Base-by-base conservation (phyloP, 2,113 vertebrate genomes). In the Entomyzon cyanotis region DNA sequence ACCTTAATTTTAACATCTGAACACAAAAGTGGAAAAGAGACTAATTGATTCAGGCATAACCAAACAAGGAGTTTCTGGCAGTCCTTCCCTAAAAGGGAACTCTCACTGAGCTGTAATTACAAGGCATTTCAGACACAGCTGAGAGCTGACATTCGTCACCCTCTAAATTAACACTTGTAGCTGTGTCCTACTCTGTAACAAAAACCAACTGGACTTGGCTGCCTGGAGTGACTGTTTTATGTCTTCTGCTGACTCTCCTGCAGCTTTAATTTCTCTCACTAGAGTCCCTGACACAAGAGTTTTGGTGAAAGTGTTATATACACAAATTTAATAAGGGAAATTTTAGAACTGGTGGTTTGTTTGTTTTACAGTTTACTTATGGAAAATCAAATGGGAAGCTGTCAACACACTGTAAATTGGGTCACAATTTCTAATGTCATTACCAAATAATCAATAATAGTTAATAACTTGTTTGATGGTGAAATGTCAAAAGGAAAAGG, bases 401-500 rank as follows among this genome's bases (percentile, higher is more conserved):
- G 58, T 80, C 62, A 23, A 74, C 13, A 60, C 15, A 22, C 2
- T 19, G 31, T 71, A 84, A 96, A 87, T 62, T 11, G 15, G 39
- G 35, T 87, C 39, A 85, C 41, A 83, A 87, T 89, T 94, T 91
- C 80, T 65, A 71, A 53, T 77, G 59, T 27, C 41, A 62, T 81
- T 87, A 89, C 41, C 81, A 89, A 94, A 84, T 68, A 90, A 94
- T 96, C 67, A 84, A 28, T 84, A 89, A 37, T 24, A 90, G 59
- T 74, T 94, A 87, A 87, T 82, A 35, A 87, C 20, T 89, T 90
- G 33, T 85, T 89, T 85, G 59, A 81, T 83, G 52, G 63, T 62
- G 65, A 87, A 95, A 81, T 46, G 41, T 93, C 81, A 88, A 93
- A 67, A 71, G 44, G 24, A 92, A 94, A 92, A 95, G 41, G 53